A percentile compares a stretch with the other conserved stretches of the same genome.
phyloP scores from a whole-genome alignment of 2,113 vertebrate genomes.

The Leucosticte australis region DNA sequence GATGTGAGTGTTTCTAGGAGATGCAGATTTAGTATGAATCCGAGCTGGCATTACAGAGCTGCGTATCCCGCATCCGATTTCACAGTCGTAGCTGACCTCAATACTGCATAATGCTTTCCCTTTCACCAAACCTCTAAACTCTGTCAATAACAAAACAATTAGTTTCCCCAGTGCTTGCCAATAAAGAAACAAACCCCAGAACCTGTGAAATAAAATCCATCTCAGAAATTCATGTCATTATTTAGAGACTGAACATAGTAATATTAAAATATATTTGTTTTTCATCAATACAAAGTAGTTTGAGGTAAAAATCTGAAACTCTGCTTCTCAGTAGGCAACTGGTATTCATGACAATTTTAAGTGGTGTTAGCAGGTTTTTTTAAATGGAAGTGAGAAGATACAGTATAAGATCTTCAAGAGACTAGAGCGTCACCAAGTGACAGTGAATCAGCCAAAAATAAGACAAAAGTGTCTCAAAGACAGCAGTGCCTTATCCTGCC shows the following conservation, averaged over 20 bases:
- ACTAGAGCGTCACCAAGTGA: neutral
- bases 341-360: neutral
- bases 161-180: neutral
- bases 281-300: neutral
- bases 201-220: neutral
- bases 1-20: neutral
- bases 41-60: neutral
- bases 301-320: neutral
- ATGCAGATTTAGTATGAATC: neutral
- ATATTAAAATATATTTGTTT: neutral
- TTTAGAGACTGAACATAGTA: neutral
- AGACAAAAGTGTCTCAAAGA: neutral
- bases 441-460: neutral
- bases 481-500: neutral
- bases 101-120: neutral
- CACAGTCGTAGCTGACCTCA: conserved; percentile 26
- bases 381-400: neutral
- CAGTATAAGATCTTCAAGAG: neutral
- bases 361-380: neutral
- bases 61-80: neutral
- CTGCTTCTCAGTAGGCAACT: neutral
- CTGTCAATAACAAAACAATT: neutral
- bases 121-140: neutral
- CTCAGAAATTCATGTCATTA: neutral
- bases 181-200: neutral